phyloP scores from a whole-genome alignment of 2,797 vertebrate species.

The Halcyon chelicuti region DNA sequence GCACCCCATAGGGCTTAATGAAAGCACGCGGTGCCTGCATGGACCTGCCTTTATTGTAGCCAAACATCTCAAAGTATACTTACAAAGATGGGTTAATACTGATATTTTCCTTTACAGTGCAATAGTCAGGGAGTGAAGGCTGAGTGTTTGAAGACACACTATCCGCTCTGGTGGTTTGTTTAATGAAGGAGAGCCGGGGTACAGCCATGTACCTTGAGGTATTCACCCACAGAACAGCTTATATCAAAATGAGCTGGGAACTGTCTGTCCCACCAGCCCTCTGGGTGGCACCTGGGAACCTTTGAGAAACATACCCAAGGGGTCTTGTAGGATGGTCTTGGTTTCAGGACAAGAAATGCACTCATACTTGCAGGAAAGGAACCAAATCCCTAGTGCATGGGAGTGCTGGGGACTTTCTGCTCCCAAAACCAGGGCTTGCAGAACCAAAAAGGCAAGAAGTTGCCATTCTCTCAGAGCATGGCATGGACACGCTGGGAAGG shows the following conservation, averaged over 20 bases:
- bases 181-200: not conserved
- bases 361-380: not conserved
- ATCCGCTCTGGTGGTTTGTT: not conserved
- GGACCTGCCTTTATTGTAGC: not conserved
- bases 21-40: not conserved
- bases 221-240: not conserved
- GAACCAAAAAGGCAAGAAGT: not conserved
- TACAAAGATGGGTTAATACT: not conserved
- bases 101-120: not conserved
- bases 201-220: not conserved
- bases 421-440: not conserved
- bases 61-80: not conserved
- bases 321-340: not conserved
- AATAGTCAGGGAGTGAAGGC: not conserved
- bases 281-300: not conserved
- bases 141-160: not conserved
- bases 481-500: not conserved
- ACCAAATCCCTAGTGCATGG: not conserved
- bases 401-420: not conserved
- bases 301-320: not conserved
- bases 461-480: not conserved
- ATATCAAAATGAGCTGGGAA: not conserved
- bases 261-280: accelerated
- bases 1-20: not conserved
- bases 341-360: not conserved